Percentiles rank a stretch among this genome's conserved stretches.
Evolutionary conservation across 92 coral and sea anemone genomes (phyloP).

Genomic region (Palythoa heliodiscus): DNA sequence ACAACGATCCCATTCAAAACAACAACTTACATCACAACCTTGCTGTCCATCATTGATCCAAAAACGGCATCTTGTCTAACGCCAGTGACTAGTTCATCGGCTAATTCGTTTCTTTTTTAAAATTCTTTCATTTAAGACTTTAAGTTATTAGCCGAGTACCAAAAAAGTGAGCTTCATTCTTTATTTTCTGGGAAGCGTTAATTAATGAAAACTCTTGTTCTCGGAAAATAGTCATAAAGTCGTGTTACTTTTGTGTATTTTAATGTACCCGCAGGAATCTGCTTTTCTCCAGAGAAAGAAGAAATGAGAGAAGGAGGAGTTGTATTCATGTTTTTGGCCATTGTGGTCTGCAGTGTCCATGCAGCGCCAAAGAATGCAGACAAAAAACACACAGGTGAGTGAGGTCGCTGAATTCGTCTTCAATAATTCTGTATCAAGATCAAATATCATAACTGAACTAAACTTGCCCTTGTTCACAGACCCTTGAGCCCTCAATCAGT

Average conservation of each 20-base stretch:
- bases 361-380: constrained; percentile 30
- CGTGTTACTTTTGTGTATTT: background rate
- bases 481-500: no score
- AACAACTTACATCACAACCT: constrained; percentile 26
- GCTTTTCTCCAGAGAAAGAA: constrained; percentile 15
- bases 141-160: no score
- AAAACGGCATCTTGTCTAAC: constrained; percentile 27
- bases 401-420: background rate
- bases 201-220: background rate
- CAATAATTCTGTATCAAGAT: background rate
- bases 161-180: background rate
- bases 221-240: background rate
- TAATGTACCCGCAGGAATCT: background rate
- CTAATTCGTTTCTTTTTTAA: background rate
- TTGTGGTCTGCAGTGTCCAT: constrained; percentile 21
- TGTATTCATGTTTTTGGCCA: constrained; percentile 12
- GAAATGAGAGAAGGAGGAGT: constrained; percentile 9
- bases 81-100: background rate
- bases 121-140: background rate
- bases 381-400: constrained; percentile 40
- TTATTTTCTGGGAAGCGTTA: background rate
- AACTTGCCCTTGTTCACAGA: no score
- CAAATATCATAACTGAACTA: no score
- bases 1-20: background rate
- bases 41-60: background rate